These are phyloP conservation scores for Ectropis crepuscularia DNA, from an alignment of 2,888 invertebrate species.

Conservation along the genomic window DNA sequence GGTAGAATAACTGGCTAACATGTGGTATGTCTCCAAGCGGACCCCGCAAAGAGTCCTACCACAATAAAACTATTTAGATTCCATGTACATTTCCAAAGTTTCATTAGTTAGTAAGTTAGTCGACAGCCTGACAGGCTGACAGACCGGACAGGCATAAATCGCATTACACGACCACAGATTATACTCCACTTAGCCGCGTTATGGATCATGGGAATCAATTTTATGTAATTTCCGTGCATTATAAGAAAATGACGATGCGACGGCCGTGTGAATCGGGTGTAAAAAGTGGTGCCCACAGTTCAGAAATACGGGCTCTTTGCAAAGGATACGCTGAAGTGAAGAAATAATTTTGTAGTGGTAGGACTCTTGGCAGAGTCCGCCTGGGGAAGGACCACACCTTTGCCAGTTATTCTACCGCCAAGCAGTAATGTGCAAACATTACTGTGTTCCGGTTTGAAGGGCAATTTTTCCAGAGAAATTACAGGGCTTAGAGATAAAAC, in stretches of 20 bases:
- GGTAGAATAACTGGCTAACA: too few species aligned
- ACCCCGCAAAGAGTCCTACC: too few species aligned
- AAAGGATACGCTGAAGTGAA: not conserved
- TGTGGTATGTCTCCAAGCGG: too few species aligned
- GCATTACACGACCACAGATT: constrained; percentile 2
- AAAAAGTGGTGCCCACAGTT: not conserved
- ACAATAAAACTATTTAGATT: too few species aligned
- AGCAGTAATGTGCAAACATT: too few species aligned
- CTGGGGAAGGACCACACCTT: too few species aligned
- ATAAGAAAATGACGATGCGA: constrained; percentile 3
- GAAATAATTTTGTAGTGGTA: too few species aligned
- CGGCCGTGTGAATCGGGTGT: constrained; percentile 15
- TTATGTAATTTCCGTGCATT: constrained; percentile 24
- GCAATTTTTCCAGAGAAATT: too few species aligned
- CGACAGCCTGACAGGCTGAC: constrained; percentile 15
- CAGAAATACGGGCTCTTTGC: not conserved
- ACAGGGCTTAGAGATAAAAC: too few species aligned
- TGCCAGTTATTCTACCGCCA: too few species aligned
- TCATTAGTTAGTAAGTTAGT: constrained; percentile 12
- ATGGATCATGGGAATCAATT: constrained; percentile 24
- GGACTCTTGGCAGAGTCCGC: too few species aligned
- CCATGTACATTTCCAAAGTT: constrained; percentile 5
- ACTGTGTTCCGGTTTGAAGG: too few species aligned
- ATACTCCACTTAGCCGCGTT: constrained; percentile 1
- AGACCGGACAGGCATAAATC: constrained; percentile 17